A percentile compares a stretch with the other conserved stretches of the same genome.
Conservation (phyloP, 2,797 vertebrate genomes). For the Pseudomugil gertrudae region DNA sequence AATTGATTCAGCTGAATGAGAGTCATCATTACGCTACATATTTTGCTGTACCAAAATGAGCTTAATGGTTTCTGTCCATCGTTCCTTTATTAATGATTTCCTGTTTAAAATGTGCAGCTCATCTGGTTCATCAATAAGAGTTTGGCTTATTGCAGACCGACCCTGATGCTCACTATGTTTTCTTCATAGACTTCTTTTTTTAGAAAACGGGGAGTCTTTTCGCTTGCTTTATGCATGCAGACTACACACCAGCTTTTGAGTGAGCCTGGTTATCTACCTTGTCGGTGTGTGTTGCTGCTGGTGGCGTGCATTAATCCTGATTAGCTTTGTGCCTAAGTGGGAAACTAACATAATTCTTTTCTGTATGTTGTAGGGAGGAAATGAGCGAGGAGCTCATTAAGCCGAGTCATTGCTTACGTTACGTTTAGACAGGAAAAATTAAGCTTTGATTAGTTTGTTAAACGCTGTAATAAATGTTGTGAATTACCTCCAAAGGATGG, state of each 20-base stretch:
- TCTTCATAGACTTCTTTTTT: not conserved
- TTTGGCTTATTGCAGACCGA: conserved; percentile 17
- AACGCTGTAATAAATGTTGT: conserved; percentile 33
- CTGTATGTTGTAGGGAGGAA: conserved; percentile 42
- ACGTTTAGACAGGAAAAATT: conserved; percentile 29
- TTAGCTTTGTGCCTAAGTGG: conserved; percentile 5
- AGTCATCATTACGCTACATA: conserved; percentile 9
- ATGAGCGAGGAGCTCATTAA: conserved; percentile 45
- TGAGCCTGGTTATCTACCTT: conserved; percentile 14
- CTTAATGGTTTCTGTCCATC: not conserved
- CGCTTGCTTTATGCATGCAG: conserved; percentile 9
- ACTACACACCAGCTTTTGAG: conserved; percentile 10
- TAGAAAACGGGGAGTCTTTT: conserved; percentile 18
- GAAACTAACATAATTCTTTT: conserved; percentile 20
- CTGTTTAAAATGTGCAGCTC: conserved; percentile 6
- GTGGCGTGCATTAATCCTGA: conserved; percentile 19
- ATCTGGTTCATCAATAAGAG: conserved; percentile 4
- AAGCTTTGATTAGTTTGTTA: conserved; percentile 27
- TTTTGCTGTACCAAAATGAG: not conserved
- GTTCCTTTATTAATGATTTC: conserved; percentile 7
- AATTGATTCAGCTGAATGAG: conserved; percentile 11
- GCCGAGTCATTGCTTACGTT: conserved; percentile 31
- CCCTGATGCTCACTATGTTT: not conserved
- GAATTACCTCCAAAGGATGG: conserved; percentile 19
- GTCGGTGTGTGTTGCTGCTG: conserved; percentile 4